Conservation (phyloP, 2,888 invertebrate species). For the Melinopterus prodromus region DNA sequence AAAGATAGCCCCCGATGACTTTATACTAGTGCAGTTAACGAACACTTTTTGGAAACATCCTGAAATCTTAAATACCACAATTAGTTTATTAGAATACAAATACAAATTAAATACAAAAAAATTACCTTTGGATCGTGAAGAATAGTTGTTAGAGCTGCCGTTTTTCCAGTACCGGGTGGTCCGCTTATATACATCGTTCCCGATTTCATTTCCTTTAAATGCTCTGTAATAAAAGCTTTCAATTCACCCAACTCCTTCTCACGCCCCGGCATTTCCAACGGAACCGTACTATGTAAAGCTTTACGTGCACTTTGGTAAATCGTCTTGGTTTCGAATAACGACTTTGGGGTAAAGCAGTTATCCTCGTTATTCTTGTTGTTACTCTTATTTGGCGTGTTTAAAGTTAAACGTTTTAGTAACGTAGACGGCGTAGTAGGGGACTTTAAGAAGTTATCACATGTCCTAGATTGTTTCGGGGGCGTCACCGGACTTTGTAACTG, state of each 20-base stretch:
- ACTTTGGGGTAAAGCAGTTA: constrained; percentile 37
- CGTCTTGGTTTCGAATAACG: constrained; percentile 42
- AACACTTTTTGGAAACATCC: constrained; percentile 70
- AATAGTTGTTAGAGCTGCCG: constrained; percentile 83
- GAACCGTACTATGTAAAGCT: constrained; percentile 57
- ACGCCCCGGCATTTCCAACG: constrained; percentile 72
- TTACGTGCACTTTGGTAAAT: constrained; percentile 55
- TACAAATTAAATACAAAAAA: constrained; percentile 20
- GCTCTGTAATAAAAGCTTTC: constrained; percentile 71
- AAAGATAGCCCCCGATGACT: constrained; percentile 84
- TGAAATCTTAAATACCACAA: constrained; percentile 59
- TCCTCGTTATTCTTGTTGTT: constrained; percentile 31
- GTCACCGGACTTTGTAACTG: constrained; percentile 45
- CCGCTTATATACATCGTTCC: constrained; percentile 94
- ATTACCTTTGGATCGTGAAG: constrained; percentile 71
- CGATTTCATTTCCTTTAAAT: constrained; percentile 71
- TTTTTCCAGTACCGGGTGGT: constrained; percentile 97
- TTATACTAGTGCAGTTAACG: constrained; percentile 89
- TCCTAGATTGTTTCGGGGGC: constrained; percentile 56
- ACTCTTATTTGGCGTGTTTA: constrained; percentile 45
- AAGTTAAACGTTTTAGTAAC: constrained; percentile 48
- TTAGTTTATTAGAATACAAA: background rate
- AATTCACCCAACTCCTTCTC: constrained; percentile 79
- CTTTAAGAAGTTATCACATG: constrained; percentile 39
- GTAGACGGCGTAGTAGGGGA: constrained; percentile 49